phyloP scores from a whole-genome alignment of 2,888 invertebrate species.

The Imbricaverruca yamaguchii region DNA sequence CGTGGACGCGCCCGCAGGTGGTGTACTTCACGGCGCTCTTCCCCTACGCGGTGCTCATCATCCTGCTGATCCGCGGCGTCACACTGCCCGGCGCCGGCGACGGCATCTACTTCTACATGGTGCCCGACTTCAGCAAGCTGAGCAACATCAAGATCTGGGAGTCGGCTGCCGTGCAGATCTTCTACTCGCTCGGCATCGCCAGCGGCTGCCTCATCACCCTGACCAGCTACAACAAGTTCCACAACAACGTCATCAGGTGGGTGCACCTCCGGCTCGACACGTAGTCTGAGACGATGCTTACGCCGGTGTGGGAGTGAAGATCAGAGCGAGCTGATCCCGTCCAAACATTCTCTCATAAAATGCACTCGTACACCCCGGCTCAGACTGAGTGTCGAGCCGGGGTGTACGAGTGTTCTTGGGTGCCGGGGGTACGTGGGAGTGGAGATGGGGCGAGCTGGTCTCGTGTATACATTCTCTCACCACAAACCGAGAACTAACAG shows the following conservation, averaged over 20 bases:
- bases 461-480: too few species aligned
- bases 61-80: constrained; percentile 81
- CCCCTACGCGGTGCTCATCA: constrained; percentile 87
- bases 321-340: too few species aligned
- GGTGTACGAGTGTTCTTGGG: too few species aligned
- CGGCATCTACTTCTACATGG: constrained; percentile 89
- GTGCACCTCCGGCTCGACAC: neutral
- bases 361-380: too few species aligned
- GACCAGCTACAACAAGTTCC: constrained; percentile 95
- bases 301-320: too few species aligned
- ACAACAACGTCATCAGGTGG: constrained; percentile 81
- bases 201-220: constrained; percentile 94
- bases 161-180: constrained; percentile 96
- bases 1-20: constrained; percentile 45
- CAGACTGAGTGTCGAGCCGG: too few species aligned
- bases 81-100: constrained; percentile 86
- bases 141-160: constrained; percentile 70
- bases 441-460: too few species aligned
- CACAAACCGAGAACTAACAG: too few species aligned
- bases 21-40: constrained; percentile 99
- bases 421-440: too few species aligned
- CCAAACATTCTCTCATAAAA: too few species aligned
- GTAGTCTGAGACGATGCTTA: too few species aligned
- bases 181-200: constrained; percentile 94
- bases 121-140: constrained; percentile 59